Percentiles rank a stretch among this genome's conserved stretches.
Conservation (phyloP, 2,888 invertebrate genomes). For the Eupithecia subfuscata region DNA sequence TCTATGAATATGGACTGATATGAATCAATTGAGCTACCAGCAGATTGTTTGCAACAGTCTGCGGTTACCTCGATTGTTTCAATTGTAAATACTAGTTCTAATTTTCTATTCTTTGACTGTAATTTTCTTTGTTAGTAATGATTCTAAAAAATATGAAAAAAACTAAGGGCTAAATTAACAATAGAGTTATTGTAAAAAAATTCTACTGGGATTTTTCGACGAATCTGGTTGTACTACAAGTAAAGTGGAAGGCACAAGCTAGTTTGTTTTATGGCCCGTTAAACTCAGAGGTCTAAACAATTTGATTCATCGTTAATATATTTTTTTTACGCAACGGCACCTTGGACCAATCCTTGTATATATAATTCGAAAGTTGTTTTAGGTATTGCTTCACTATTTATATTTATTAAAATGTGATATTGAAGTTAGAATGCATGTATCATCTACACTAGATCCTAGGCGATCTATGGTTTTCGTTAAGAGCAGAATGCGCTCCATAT, state of each 20-base stretch:
- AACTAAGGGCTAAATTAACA: too few species aligned
- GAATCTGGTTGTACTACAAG: background rate
- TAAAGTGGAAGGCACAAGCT: background rate
- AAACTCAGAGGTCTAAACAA: constrained; percentile 3
- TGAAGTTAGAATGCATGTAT: constrained; percentile 1
- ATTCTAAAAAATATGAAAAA: too few species aligned
- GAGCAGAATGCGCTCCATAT: too few species aligned
- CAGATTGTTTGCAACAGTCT: too few species aligned
- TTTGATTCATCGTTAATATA: constrained; percentile 16
- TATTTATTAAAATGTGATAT: constrained; percentile 11
- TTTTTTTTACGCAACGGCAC: constrained; percentile 10
- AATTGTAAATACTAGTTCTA: too few species aligned
- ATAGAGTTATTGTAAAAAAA: too few species aligned
- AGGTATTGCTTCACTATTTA: constrained; percentile 17
- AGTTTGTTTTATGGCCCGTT: constrained; percentile 9
- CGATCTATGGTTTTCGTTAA: background rate
- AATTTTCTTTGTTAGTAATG: too few species aligned
- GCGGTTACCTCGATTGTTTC: too few species aligned
- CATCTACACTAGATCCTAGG: background rate
- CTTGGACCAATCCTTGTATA: constrained; percentile 28
- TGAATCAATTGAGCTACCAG: too few species aligned
- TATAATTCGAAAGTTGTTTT: constrained; percentile 25
- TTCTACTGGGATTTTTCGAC: background rate
- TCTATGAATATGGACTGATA: too few species aligned
- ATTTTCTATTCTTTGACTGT: too few species aligned